Percentiles rank a stretch among this genome's conserved stretches.
Evolutionary conservation across 2,797 vertebrate species (phyloP).

Genomic region (Eospalax fontanierii): DNA sequence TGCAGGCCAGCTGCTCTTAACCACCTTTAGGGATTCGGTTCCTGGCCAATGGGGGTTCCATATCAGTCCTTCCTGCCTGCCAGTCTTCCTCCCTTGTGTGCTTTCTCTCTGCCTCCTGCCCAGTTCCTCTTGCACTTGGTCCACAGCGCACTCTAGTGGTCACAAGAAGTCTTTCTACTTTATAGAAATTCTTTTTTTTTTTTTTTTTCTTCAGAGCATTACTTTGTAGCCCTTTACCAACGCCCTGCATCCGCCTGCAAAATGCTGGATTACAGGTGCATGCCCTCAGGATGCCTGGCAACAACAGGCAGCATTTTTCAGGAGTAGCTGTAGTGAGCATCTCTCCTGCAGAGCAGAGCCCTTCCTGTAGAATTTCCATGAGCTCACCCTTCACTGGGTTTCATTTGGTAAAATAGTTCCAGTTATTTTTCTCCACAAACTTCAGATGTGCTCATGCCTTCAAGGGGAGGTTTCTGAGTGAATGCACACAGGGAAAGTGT

Average conservation of each 20-base stretch:
- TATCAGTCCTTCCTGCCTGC: neutral
- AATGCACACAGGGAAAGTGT: no score
- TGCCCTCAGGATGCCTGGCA: neutral
- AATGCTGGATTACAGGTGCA: neutral
- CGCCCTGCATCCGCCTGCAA: neutral
- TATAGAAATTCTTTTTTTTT: neutral
- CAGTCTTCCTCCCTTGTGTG: neutral
- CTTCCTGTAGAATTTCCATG: neutral
- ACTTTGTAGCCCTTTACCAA: neutral
- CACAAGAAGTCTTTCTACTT: neutral
- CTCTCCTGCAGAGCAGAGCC: no score
- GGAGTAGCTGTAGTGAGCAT: neutral
- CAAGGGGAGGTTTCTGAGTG: neutral
- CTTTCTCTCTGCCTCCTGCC: no score
- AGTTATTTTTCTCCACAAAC: conserved; percentile 4
- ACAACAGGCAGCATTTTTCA: neutral
- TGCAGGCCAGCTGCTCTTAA: neutral
- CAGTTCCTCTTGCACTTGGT: neutral
- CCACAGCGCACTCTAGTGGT: conserved; percentile 51
- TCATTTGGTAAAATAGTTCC: neutral
- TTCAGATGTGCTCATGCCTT: neutral
- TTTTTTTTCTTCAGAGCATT: neutral
- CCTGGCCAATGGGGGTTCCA: neutral
- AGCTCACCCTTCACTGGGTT: neutral
- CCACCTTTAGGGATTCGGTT: neutral